phyloP scores from a whole-genome alignment of 2,888 invertebrate species.

The Microctonus brassicae region DNA sequence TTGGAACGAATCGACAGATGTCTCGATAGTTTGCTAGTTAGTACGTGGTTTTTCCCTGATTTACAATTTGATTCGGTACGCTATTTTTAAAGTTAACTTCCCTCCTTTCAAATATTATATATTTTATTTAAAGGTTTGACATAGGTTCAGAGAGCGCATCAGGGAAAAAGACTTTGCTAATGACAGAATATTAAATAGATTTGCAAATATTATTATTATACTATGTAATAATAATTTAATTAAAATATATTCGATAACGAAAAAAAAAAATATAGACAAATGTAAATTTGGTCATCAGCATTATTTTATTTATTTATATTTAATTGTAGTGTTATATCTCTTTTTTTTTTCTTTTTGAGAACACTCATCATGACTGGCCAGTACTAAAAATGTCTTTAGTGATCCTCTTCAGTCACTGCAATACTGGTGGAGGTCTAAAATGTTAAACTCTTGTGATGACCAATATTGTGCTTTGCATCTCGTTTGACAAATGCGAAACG shows the following conservation, averaged over 20 bases:
- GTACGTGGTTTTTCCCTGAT: slow-evolving; percentile 36
- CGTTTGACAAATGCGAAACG: slow-evolving; percentile 32
- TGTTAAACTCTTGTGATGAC: not conserved
- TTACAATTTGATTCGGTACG: slow-evolving; percentile 33
- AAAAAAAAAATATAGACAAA: no score
- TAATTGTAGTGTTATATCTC: no score
- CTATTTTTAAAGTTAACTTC: slow-evolving; percentile 3
- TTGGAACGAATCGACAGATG: slow-evolving; percentile 67
- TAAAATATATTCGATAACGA: no score
- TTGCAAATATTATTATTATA: not conserved
- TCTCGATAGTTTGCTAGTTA: slow-evolving; percentile 61
- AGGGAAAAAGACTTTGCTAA: not conserved
- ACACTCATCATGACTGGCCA: not conserved
- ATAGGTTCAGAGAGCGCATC: not conserved
- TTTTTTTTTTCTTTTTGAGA: not conserved
- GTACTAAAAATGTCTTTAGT: not conserved
- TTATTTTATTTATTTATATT: no score
- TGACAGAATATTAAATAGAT: not conserved
- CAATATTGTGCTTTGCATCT: slow-evolving; percentile 8
- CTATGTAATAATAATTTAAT: not conserved
- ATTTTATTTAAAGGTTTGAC: not conserved
- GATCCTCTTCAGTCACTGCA: not conserved
- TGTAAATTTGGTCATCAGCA: no score
- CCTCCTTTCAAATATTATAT: not conserved
- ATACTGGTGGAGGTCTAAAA: not conserved